These are phyloP conservation scores for Pseudomyrmex flavicornis DNA, from an alignment of 1,140 invertebrate species.

Conservation along the genomic window DNA sequence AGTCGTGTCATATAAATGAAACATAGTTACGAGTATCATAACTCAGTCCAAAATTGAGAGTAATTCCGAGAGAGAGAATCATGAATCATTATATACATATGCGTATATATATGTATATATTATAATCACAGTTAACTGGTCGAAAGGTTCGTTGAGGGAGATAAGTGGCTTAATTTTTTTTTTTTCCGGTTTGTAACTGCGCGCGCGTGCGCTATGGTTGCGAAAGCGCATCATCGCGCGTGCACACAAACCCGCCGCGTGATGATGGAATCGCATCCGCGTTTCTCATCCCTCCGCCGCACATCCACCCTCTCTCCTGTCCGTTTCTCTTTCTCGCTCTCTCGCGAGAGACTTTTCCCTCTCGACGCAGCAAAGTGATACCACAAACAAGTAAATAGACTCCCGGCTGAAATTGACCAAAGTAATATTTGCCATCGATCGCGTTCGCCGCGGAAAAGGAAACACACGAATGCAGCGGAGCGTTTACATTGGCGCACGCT, in stretches of 20 bases:
- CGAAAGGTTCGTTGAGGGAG: conserved; percentile 45
- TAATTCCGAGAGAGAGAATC: conserved; percentile 38
- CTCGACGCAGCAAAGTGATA: conserved; percentile 67
- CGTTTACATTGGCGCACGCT: conserved; percentile 66
- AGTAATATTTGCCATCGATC: conserved; percentile 70
- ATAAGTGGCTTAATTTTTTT: conserved; percentile 40
- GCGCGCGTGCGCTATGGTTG: conserved; percentile 32
- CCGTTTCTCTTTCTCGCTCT: neutral
- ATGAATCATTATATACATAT: conserved; percentile 27
- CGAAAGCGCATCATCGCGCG: conserved; percentile 28
- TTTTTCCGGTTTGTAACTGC: conserved; percentile 17
- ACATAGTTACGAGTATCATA: no score
- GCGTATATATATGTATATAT: conserved; percentile 20
- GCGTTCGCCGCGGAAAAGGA: conserved; percentile 54
- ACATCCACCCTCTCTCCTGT: no score
- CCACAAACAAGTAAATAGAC: conserved; percentile 74
- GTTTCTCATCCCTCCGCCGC: neutral
- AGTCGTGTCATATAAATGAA: neutral
- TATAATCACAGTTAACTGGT: conserved; percentile 25
- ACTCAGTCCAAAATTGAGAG: no score
- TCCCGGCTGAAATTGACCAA: conserved; percentile 65
- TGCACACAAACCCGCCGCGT: conserved; percentile 17
- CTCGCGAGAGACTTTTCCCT: conserved; percentile 43
- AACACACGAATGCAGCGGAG: conserved; percentile 59
- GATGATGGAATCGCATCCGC: conserved; percentile 29